Evolutionary conservation across 2,113 vertebrate species (phyloP).

Genomic region (Apodemus speciosus): DNA sequence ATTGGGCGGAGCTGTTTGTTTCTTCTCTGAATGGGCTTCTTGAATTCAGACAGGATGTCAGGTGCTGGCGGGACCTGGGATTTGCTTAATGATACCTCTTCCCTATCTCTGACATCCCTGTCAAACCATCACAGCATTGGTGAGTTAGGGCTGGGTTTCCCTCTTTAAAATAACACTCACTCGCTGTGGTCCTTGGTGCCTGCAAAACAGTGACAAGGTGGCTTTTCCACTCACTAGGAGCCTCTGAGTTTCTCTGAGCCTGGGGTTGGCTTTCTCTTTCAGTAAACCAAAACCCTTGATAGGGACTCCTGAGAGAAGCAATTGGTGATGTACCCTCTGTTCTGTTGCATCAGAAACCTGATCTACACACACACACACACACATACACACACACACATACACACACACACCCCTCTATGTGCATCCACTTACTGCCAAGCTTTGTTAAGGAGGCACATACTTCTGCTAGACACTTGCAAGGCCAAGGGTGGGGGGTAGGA

Average conservation of each 20-base stretch:
- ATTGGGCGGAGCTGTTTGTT: neutral
- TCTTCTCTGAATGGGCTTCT: neutral
- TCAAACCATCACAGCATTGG: neutral
- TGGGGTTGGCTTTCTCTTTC: constrained; percentile 66
- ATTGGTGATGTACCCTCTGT: constrained; percentile 48
- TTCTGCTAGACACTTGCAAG: neutral
- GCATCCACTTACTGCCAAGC: neutral
- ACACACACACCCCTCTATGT: neutral
- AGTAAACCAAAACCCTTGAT: constrained; percentile 72
- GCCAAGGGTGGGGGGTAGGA: neutral
- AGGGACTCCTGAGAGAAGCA: constrained; percentile 61
- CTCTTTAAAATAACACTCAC: neutral
- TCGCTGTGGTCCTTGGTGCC: neutral
- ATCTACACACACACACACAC: neutral
- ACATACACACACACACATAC: neutral
- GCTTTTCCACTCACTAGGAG: neutral
- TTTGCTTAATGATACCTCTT: neutral
- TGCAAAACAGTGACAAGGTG: neutral
- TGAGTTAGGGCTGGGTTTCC: neutral
- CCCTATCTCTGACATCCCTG: neutral
- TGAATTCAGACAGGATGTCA: neutral
- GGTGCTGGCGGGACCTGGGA: neutral
- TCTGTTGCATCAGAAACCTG: constrained; percentile 63
- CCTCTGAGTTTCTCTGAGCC: constrained; percentile 61
- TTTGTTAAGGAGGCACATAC: neutral